A percentile compares a stretch with the other conserved stretches of the same genome.
phyloP scores from a whole-genome alignment of 1,140 invertebrate species.

The Trigoniulus corallinus region DNA sequence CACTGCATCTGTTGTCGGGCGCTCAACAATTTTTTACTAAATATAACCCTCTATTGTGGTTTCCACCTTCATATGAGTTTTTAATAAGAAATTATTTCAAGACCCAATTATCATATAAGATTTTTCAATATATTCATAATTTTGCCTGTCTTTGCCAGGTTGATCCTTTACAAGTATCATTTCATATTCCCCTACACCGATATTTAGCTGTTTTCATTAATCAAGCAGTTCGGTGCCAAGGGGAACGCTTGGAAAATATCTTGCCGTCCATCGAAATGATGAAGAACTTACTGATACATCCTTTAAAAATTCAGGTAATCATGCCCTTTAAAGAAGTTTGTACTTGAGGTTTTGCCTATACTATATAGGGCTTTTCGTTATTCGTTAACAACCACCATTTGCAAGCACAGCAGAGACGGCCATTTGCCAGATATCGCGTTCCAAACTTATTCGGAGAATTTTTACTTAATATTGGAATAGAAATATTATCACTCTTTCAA shows the following conservation, averaged over 20 bases:
- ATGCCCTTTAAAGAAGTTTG: too few species aligned
- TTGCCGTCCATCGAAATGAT: slow-evolving; percentile 60
- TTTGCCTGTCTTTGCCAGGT: slow-evolving; percentile 30
- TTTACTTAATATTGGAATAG: too few species aligned
- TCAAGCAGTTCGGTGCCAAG: slow-evolving; percentile 68
- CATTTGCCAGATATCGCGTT: too few species aligned
- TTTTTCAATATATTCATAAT: background rate
- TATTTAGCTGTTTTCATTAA: slow-evolving; percentile 85
- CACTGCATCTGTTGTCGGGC: too few species aligned
- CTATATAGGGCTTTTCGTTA: slow-evolving; percentile 12
- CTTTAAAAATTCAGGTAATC: slow-evolving; percentile 74
- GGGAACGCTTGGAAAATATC: slow-evolving; percentile 51
- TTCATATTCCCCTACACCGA: slow-evolving; percentile 87
- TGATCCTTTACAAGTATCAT: slow-evolving; percentile 72
- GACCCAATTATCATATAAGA: background rate
- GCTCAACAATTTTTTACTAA: too few species aligned
- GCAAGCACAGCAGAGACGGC: too few species aligned
- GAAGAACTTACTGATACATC: slow-evolving; percentile 70
- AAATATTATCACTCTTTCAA: too few species aligned
- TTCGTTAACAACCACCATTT: background rate
- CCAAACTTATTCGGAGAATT: too few species aligned
- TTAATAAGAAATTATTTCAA: too few species aligned
- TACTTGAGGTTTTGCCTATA: too few species aligned
- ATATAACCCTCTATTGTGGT: too few species aligned
- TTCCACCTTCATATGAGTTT: too few species aligned